Conservation (phyloP, 1,140 invertebrate genomes). For the Drosophila bipectinata region DNA sequence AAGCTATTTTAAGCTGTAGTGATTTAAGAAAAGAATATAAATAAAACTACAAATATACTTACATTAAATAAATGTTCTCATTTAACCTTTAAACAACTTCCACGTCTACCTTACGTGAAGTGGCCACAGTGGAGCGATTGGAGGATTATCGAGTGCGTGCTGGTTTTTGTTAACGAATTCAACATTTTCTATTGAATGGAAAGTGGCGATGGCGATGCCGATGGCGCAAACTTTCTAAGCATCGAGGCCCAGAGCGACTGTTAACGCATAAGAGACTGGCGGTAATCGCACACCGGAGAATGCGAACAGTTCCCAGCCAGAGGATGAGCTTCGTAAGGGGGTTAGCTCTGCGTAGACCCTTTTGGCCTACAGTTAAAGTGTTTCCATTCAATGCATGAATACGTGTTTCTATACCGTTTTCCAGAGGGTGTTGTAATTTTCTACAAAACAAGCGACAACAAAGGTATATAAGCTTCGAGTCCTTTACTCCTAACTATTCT, state of each 20-base stretch:
- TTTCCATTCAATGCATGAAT: slow-evolving; percentile 16
- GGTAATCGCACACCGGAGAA: slow-evolving; percentile 47
- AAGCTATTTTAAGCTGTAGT: too few relatives aligned
- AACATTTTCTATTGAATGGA: slow-evolving; percentile 38
- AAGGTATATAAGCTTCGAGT: background rate
- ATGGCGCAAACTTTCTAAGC: slow-evolving; percentile 27
- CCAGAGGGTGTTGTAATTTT: background rate
- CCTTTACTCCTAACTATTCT: too few relatives aligned
- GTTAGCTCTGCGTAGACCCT: background rate
- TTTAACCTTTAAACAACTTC: background rate
- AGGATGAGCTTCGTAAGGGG: background rate
- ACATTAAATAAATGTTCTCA: background rate
- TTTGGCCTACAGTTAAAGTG: slow-evolving; percentile 2
- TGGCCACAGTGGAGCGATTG: slow-evolving; percentile 20
- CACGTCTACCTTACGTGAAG: background rate
- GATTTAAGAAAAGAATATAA: background rate
- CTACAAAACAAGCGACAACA: background rate
- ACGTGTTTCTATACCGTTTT: slow-evolving; percentile 7
- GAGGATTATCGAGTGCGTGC: slow-evolving; percentile 55
- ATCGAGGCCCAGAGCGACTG: slow-evolving; percentile 37
- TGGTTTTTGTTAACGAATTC: slow-evolving; percentile 34
- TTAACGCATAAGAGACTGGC: slow-evolving; percentile 37
- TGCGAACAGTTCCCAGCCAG: slow-evolving; percentile 2
- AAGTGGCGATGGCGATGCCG: slow-evolving; percentile 40
- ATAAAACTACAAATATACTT: background rate